Evolutionary conservation across 2,113 vertebrate species (phyloP), one percentile per base, ranked within the genome.

Genomic region (Procavia capensis): DNA sequence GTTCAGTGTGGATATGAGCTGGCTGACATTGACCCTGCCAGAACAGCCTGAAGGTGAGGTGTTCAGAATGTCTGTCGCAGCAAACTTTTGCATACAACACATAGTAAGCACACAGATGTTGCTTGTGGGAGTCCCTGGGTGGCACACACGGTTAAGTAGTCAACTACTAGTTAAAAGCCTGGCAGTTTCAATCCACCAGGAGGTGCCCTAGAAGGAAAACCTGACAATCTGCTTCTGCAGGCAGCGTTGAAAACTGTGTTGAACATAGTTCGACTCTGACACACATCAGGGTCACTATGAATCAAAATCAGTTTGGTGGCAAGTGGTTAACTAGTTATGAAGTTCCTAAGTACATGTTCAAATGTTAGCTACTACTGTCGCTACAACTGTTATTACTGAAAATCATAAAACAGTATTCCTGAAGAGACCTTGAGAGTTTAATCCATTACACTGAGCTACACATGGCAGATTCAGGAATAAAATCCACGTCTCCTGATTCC

Each of bases 31-130:
- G 96, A 97, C 98, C 16, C 97, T 99, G 93, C 98, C 99, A 10
- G 99, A 99, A 83, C 98, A 98, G 91, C 99, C 99, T 50, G 99
- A 99, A 99, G 99, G 99, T 99, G 98, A 95, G 59, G 3, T 8
- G 36, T 66, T 29, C 31, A 68, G 54, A 72, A 84, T 70, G 63
- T 57, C 78, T 57, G 5, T n/a, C 0, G 1, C 2, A 11, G 0
- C 1, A 25, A 83, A 3, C 27, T 75, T 50, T 27, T 36, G 41
- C 20, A 1, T 1, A 1, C 5, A 36, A 19, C 16, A 9, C 22
- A 59, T 59, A 59, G 57, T 59, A 59, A 59, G 57, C 57, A 17
- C 10, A 17, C 34, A n/a, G 34, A 36, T 36, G 9, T 39, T 39
- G 22, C 39, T 39, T 72, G 36, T 9, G 39, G 22, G 70, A 72